Evolutionary conservation across 2,888 invertebrate genomes (phyloP).

Genomic region (Odontocerum albicorne): DNA sequence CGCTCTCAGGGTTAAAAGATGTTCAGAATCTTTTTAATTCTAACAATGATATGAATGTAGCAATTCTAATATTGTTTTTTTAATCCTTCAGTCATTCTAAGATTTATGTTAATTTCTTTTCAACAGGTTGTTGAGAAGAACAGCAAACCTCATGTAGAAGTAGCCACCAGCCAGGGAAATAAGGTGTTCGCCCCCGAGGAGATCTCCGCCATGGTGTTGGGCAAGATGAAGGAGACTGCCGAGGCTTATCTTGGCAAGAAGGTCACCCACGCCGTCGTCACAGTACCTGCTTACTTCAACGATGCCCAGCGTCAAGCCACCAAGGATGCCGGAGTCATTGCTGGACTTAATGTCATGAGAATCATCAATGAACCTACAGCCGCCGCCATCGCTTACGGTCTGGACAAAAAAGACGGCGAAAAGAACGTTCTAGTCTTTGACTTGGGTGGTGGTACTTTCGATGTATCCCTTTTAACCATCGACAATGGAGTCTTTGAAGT

Average conservation of each 20-base stretch:
- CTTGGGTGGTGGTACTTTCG: constrained; percentile 99
- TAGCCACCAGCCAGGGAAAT: constrained; percentile 77
- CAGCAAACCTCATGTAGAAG: constrained; percentile 92
- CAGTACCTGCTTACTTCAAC: constrained; percentile 98
- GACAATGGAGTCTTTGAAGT: constrained; percentile 98
- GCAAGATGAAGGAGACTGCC: constrained; percentile 98
- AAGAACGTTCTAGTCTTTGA: constrained; percentile 99
- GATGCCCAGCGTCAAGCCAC: constrained; percentile 99
- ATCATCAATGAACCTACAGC: constrained; percentile 99
- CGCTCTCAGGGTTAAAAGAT: no score
- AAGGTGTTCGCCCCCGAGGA: constrained; percentile 98
- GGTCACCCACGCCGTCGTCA: constrained; percentile 79
- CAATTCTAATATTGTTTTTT: no score
- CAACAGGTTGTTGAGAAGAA: constrained; percentile 84
- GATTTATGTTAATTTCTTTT: no score
- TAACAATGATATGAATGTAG: no score
- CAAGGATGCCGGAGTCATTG: constrained; percentile 96
- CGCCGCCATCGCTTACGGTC: constrained; percentile 95
- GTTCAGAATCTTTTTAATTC: no score
- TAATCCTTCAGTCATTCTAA: no score
- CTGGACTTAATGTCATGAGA: constrained; percentile 89
- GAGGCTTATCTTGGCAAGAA: constrained; percentile 96
- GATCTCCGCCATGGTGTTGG: constrained; percentile 97
- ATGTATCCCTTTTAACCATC: constrained; percentile 96
- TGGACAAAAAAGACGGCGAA: constrained; percentile 96